Evolutionary conservation across 2,797 vertebrate species (phyloP), one percentile per base, ranked within the genome.

Genomic region (Cirrhinus molitorella): DNA sequence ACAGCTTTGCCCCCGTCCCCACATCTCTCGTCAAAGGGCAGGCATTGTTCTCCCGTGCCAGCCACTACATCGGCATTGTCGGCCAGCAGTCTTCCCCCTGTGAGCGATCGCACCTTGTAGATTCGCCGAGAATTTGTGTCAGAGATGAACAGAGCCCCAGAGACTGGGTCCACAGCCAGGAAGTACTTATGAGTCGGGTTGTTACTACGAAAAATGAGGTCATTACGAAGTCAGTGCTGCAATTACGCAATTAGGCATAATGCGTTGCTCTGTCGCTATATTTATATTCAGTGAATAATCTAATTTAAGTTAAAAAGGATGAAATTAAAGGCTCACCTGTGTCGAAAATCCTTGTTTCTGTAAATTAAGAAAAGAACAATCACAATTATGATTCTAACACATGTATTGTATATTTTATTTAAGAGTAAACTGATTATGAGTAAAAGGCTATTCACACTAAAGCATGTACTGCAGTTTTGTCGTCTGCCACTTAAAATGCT

Each of bases 331-430:
- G 63, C 97, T 97, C 94, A 99, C 98, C 98, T 99, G 96, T 99
- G 98, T 95, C 98, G 96, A 96, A 99, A 99, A 94, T 99, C 98
- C 96, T 99, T 99, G 96, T 99, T 99, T 96, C 98, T 99, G 96
- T 87, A 86, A 85, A 79, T 12, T 43, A 40, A 73, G 70, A 66
- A 87, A 92, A 87, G 63, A 89, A 92, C 88, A 68, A 88, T 83
- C 79, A 87, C 88, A 91, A 91, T 90, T 85, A 89, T 83, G 83
- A 47, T 37, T 37, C 2, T 55, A 76, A 17, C 23, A 10, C 28
- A 71, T n/a, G 17, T 34, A 47, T 5, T 16, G 37, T 47, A 16
- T 28, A 61, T 59, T 63, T 72, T 23, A 81, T 51, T 73, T 63
- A 63, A n/a, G 25, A 37, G 23, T 21, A 68, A 43, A 40, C 34